These are phyloP conservation scores for Chloroclystis v-ata DNA, from an alignment of 2,888 invertebrate species.

Conservation along the genomic window DNA sequence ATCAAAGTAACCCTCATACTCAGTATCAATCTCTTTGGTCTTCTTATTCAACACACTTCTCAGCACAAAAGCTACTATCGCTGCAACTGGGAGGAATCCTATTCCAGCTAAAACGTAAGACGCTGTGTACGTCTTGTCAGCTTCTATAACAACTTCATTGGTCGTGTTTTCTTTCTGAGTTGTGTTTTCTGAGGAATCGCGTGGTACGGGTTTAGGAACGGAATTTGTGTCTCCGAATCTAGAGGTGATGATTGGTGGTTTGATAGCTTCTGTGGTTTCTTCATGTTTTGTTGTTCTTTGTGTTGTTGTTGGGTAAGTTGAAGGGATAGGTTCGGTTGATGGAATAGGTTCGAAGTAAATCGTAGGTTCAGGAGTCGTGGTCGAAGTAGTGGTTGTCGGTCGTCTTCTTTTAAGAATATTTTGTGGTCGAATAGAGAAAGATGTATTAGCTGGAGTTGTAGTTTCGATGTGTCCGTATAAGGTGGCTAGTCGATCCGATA, in stretches of 20 bases:
- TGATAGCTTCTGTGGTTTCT: conserved; percentile 42
- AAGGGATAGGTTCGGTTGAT: conserved; percentile 13
- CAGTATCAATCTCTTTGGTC: conserved; percentile 75
- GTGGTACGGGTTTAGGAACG: conserved; percentile 42
- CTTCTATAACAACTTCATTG: conserved; percentile 76
- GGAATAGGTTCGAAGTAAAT: conserved; percentile 17
- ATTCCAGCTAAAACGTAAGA: conserved; percentile 80
- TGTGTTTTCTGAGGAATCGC: conserved; percentile 40
- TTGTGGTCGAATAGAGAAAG: conserved; percentile 44
- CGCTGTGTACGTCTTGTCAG: conserved; percentile 78
- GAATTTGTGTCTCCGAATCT: conserved; percentile 63
- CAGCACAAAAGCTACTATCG: conserved; percentile 77
- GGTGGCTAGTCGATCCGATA: conserved; percentile 52
- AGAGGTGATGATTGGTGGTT: conserved; percentile 62
- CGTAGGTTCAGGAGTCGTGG: conserved; percentile 36
- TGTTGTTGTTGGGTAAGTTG: conserved; percentile 11
- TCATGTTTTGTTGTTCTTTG: conserved; percentile 29
- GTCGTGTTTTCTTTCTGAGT: conserved; percentile 41
- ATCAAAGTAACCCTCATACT: conserved; percentile 80
- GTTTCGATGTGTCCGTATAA: conserved; percentile 49
- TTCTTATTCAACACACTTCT: conserved; percentile 76
- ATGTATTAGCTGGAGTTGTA: conserved; percentile 44
- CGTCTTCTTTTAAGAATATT: conserved; percentile 58
- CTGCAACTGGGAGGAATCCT: conserved; percentile 78
- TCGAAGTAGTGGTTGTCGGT: conserved; percentile 67